These are phyloP conservation scores for Bombus huntii DNA, from an alignment of 1,140 invertebrate genomes.

Conservation along the genomic window DNA sequence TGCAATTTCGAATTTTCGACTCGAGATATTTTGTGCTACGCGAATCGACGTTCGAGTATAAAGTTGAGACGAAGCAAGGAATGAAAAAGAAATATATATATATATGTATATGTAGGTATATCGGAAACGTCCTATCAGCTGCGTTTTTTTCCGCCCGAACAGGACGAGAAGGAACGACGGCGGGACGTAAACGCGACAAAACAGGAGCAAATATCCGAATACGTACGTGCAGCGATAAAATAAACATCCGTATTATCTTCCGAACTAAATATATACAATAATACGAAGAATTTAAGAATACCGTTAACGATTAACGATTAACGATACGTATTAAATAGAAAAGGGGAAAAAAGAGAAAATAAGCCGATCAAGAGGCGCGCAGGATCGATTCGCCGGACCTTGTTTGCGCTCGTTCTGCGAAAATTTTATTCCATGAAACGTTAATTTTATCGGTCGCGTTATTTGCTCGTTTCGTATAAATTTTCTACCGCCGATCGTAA, in stretches of 20 bases:
- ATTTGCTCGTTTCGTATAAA: too few relatives aligned
- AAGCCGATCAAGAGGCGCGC: background rate
- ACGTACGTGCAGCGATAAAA: conserved; percentile 30
- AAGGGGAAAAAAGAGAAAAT: background rate
- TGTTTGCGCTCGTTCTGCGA: too few relatives aligned
- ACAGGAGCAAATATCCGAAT: background rate
- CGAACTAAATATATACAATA: conserved; percentile 44
- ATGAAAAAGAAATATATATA: conserved; percentile 2
- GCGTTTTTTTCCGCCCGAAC: conserved; percentile 1
- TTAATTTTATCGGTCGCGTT: too few relatives aligned
- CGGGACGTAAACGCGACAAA: conserved; percentile 13
- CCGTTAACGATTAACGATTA: conserved; percentile 49
- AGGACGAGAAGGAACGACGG: conserved; percentile 7
- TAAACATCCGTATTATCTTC: conserved; percentile 35
- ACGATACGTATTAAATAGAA: conserved; percentile 20
- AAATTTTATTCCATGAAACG: too few relatives aligned
- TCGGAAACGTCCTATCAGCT: conserved; percentile 9
- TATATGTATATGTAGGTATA: background rate
- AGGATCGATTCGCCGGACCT: conserved; percentile 13
- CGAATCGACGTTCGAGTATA: conserved; percentile 21
- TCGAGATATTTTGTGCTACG: conserved; percentile 22
- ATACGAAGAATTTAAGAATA: conserved; percentile 42
- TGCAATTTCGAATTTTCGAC: too few relatives aligned
- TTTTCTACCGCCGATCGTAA: too few relatives aligned
- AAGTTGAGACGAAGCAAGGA: background rate